phyloP scores from a whole-genome alignment of 2,888 invertebrate species.

The Leptinotarsa tumamoca region DNA sequence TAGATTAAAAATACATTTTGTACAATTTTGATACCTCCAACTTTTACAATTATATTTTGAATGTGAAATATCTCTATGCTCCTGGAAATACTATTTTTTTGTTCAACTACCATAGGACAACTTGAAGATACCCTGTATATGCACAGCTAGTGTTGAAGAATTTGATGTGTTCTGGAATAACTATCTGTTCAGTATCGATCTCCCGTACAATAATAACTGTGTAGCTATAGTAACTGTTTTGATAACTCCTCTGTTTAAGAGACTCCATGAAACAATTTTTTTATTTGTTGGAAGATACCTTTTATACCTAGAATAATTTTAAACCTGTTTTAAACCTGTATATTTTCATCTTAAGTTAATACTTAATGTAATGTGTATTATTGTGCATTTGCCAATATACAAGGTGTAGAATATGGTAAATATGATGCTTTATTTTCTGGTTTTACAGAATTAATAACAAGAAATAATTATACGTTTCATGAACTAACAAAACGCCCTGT shows the following conservation, averaged over 20 bases:
- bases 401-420: conserved; percentile 28
- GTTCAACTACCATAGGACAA: background rate
- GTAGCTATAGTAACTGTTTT: conserved; percentile 5
- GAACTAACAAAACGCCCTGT: conserved; percentile 33
- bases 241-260: background rate
- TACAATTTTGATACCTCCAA: no score
- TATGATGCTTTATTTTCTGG: conserved; percentile 41
- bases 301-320: conserved; percentile 36
- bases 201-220: conserved; percentile 15
- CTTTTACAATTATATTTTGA: no score
- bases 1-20: no score
- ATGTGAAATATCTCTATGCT: no score
- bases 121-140: background rate
- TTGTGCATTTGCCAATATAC: conserved; percentile 36
- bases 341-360: conserved; percentile 37
- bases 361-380: conserved; percentile 28
- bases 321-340: conserved; percentile 42
- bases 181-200: conserved; percentile 5
- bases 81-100: no score
- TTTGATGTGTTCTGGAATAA: background rate
- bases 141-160: background rate
- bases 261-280: background rate
- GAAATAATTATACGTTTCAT: conserved; percentile 30
- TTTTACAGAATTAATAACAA: conserved; percentile 45
- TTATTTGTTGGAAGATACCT: conserved; percentile 1